Conservation (phyloP, 1,140 invertebrate genomes). For the Helicoverpa armigera region DNA sequence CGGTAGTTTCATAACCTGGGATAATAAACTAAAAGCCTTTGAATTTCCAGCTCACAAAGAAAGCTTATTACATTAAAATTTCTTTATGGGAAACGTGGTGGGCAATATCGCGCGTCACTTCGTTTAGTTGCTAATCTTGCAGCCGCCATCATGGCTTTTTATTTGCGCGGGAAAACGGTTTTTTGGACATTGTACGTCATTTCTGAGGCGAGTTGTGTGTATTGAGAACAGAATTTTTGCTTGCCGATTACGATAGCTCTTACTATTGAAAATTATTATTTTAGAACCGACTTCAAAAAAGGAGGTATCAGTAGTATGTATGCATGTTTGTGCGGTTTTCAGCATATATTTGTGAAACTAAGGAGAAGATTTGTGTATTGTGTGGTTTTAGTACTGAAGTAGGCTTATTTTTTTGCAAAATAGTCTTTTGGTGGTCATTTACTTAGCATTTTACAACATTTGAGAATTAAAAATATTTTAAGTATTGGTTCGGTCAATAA, state of each 20-base stretch:
- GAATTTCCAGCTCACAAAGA: slow-evolving; percentile 74
- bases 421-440: too few species aligned
- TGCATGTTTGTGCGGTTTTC: too few species aligned
- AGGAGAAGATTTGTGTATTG: too few species aligned
- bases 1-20: slow-evolving; percentile 73
- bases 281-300: too few species aligned
- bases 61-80: slow-evolving; percentile 79
- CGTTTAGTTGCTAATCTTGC: slow-evolving; percentile 51
- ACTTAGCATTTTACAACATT: too few species aligned
- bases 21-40: slow-evolving; percentile 79
- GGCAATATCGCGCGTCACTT: slow-evolving; percentile 65
- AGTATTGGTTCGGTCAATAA: too few species aligned
- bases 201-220: background rate
- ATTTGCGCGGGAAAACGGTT: background rate
- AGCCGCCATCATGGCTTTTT: slow-evolving; percentile 10
- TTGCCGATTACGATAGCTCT: background rate
- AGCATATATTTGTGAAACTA: too few species aligned
- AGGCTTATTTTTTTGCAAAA: too few species aligned
- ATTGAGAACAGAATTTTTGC: background rate
- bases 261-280: too few species aligned
- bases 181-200: background rate
- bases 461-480: too few species aligned
- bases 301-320: too few species aligned
- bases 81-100: slow-evolving; percentile 60
- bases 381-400: too few species aligned